Evolutionary conservation across 2,888 invertebrate species (phyloP), one percentile per base, ranked within the genome.

Genomic region (Synanthedon andrenaeformis): DNA sequence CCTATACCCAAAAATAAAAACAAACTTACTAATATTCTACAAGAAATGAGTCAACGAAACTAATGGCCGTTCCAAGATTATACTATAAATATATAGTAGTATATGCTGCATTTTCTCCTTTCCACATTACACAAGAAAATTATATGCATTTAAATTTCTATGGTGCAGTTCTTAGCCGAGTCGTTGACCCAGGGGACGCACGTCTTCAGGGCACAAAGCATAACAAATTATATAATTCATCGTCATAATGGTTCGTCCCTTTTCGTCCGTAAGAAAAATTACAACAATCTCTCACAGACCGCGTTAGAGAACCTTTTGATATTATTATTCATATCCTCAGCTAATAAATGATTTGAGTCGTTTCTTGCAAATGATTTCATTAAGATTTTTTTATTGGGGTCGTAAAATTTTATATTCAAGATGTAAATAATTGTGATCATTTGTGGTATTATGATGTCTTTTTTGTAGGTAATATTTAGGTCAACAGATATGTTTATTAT

Each of bases 211-310:
- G 59, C 63, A 70, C 66, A 74, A 74, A 74, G 69, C 67, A 66
- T 71, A 72, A 74, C 68, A 73, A 74, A 74, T 76, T 70, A 62
- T 67, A 72, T 68, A 71, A 75, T 71, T 71, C 68, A 70, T 73
- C 65, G 61, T 62, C 58, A 63, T 65, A 68, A 68, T 65, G 62
- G 59, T 60, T 53, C 59, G 66, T 67, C 68, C 69, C 67, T 70
- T 69, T 63, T 64, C 64, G 53, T 58, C 59, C 59, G 54, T 51
- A 60, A 66, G 72, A 75, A 72, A 72, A 69, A 74, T 75, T 62
- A 62, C 64, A 61, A 64, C 61, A 60, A 74, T 76, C 64, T 63
- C 65, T 74, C 73, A 70, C 62, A 57, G 62, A 58, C 59, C 60
- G 61, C 62, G 58, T 57, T 58, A 56, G 57, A 54, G 62, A 59